A percentile compares a stretch with the other conserved stretches of the same genome.
Evolutionary conservation across 2,888 invertebrate genomes (phyloP).

Genomic region (Aethes cnicana): DNA sequence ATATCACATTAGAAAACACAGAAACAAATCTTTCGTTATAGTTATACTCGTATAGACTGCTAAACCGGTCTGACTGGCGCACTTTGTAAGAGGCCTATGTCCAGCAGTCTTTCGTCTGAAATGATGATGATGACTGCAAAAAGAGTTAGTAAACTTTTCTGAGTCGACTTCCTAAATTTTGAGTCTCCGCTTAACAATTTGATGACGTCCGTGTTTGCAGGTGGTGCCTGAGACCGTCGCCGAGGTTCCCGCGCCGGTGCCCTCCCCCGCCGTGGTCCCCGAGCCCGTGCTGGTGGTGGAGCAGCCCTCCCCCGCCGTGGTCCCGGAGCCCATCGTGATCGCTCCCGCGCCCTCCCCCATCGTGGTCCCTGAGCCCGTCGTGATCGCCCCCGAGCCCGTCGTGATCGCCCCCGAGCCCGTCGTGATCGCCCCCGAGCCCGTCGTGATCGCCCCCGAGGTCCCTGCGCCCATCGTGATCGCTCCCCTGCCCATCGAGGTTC

Average conservation of each 20-base stretch:
- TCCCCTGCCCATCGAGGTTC: constrained; percentile 28
- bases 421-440: neutral
- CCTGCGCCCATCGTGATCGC: constrained; percentile 39
- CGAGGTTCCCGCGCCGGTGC: constrained; percentile 5
- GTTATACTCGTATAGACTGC: too few relatives aligned
- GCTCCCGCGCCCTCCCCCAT: constrained; percentile 9
- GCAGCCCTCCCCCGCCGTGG: constrained; percentile 9
- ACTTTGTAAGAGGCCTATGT: too few relatives aligned
- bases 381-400: constrained; percentile 7
- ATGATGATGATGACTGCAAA: too few relatives aligned
- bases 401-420: constrained; percentile 8
- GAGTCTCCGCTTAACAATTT: too few relatives aligned
- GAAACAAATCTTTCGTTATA: too few relatives aligned
- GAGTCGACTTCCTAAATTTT: too few relatives aligned
- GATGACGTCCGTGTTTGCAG: constrained; percentile 31
- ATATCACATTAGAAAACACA: too few relatives aligned
- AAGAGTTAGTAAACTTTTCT: too few relatives aligned
- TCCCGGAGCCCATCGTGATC: constrained; percentile 13
- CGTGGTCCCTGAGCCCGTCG: constrained; percentile 5
- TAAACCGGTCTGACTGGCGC: too few relatives aligned
- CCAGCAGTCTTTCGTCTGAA: too few relatives aligned
- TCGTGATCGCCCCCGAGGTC: constrained; percentile 22
- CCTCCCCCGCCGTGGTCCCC: constrained; percentile 18
- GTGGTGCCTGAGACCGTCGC: constrained; percentile 29
- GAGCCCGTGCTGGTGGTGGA: constrained; percentile 25